phyloP scores from a whole-genome alignment of 2,797 vertebrate genomes.

The Danio albolineatus region DNA sequence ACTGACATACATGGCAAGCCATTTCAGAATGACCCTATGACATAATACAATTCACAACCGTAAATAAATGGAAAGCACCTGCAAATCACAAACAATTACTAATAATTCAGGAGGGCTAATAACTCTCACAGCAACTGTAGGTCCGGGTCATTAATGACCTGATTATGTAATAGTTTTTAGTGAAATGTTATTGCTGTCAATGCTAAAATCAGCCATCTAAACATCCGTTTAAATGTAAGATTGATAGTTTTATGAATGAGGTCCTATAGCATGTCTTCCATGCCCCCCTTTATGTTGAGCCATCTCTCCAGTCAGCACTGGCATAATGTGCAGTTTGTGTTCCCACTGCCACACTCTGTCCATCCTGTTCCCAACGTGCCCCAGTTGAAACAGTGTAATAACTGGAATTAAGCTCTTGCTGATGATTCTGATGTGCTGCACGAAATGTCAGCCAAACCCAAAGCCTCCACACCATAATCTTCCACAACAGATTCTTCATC shows the following conservation, averaged over 20 bases:
- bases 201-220: not conserved
- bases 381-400: slow-evolving; percentile 81
- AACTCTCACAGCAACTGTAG: no score
- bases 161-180: no score
- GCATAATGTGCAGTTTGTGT: slow-evolving; percentile 68
- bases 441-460: slow-evolving; percentile 76
- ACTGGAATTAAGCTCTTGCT: slow-evolving; percentile 78
- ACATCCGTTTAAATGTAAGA: not conserved
- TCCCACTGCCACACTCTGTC: slow-evolving; percentile 64
- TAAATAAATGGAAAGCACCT: no score
- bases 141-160: no score
- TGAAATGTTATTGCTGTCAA: no score
- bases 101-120: no score
- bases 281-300: not conserved
- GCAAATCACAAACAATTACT: no score
- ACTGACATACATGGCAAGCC: no score
- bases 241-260: slow-evolving; percentile 25
- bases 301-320: slow-evolving; percentile 34
- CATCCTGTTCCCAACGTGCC: slow-evolving; percentile 72
- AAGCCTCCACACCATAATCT: slow-evolving; percentile 77
- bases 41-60: no score
- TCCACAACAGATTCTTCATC: slow-evolving; percentile 68
- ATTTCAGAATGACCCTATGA: no score
- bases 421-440: slow-evolving; percentile 74
- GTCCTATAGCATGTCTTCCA: not conserved